Evolutionary conservation across 1,140 invertebrate genomes (phyloP).

Genomic region (Oncopodura yosiiana): DNA sequence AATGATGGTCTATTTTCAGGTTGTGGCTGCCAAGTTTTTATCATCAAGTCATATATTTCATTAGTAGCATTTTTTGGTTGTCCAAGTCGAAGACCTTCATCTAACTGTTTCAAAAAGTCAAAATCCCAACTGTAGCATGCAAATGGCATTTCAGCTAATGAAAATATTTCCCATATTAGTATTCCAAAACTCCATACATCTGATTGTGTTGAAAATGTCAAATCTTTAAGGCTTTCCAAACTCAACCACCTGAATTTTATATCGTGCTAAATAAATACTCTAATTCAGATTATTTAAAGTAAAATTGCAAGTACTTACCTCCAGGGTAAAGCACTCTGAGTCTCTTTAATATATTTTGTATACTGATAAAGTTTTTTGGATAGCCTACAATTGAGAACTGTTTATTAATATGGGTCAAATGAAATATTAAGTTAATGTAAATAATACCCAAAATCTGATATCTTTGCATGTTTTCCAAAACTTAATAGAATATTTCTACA

Average conservation of each 20-base stretch:
- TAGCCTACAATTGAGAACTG: slow-evolving; percentile 50
- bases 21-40: no score
- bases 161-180: slow-evolving; percentile 43
- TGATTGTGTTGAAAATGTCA: slow-evolving; percentile 41
- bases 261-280: neutral
- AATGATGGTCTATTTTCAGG: no score
- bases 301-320: no score
- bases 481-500: no score
- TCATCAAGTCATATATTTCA: neutral
- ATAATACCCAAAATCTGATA: no score
- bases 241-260: slow-evolving; percentile 32
- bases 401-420: no score
- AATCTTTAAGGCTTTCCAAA: slow-evolving; percentile 41
- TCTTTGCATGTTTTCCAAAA: no score
- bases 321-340: neutral
- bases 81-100: slow-evolving; percentile 43
- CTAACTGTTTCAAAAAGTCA: slow-evolving; percentile 29
- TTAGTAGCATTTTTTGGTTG: slow-evolving; percentile 35
- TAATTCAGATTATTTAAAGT: neutral
- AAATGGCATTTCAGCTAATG: slow-evolving; percentile 37
- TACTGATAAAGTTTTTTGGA: slow-evolving; percentile 37
- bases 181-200: slow-evolving; percentile 46
- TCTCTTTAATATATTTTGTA: neutral
- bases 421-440: no score
- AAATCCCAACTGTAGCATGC: neutral